A percentile compares a stretch with the other conserved stretches of the same genome.
Conservation (phyloP, 2,797 vertebrate species). For the Psittacula derbiana region DNA sequence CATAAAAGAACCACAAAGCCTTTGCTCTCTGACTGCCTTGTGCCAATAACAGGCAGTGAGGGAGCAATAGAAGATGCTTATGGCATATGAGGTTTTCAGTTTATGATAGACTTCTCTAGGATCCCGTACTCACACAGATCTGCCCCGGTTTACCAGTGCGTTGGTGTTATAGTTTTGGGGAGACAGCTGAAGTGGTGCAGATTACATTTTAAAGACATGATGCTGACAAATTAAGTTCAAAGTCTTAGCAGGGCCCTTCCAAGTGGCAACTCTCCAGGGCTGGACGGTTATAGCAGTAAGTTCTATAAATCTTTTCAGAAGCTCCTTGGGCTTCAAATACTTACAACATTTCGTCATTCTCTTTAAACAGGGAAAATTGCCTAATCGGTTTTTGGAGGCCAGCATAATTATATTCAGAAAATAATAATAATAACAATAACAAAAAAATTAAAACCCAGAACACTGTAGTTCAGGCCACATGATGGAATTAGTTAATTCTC, state of each 20-base stretch:
- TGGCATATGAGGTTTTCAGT: background rate
- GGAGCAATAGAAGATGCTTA: background rate
- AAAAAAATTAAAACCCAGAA: background rate
- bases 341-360: slow-evolving; percentile 36
- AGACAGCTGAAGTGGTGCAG: background rate
- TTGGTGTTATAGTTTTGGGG: background rate
- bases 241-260: slow-evolving; percentile 15
- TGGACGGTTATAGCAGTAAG: slow-evolving; percentile 48
- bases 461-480: background rate
- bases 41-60: background rate
- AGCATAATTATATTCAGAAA: background rate
- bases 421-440: background rate
- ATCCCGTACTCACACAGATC: accelerated
- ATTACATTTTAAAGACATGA: slow-evolving; percentile 37
- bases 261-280: slow-evolving; percentile 44
- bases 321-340: slow-evolving; percentile 42
- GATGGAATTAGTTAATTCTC: background rate
- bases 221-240: slow-evolving; percentile 29
- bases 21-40: background rate
- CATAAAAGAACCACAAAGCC: slow-evolving; percentile 32
- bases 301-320: slow-evolving; percentile 65
- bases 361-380: slow-evolving; percentile 10
- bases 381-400: background rate
- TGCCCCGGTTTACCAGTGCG: background rate
- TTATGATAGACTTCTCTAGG: background rate